Percentiles rank a stretch among this genome's conserved stretches.
Conservation (phyloP, 1,140 invertebrate species). For the Grapholita molesta region DNA sequence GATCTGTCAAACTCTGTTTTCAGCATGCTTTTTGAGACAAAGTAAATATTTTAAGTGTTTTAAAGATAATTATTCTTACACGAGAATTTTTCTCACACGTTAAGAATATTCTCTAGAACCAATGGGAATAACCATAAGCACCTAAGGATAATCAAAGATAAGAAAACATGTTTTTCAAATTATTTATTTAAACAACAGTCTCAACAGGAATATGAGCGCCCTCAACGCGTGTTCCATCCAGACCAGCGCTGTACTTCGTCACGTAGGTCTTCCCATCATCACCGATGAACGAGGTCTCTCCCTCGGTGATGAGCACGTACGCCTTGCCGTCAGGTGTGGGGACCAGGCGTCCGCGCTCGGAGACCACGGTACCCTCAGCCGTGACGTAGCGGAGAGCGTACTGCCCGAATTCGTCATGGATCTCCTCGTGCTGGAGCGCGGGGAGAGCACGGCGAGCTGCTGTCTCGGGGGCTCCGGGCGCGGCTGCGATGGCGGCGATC, state of each 20-base stretch:
- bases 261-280: constrained; percentile 33
- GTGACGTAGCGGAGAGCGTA: constrained; percentile 45
- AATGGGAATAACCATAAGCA: too few species aligned
- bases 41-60: too few species aligned
- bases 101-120: too few species aligned
- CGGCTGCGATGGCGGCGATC: constrained; percentile 7
- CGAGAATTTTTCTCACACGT: too few species aligned
- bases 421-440: constrained; percentile 17
- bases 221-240: constrained; percentile 35
- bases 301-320: constrained; percentile 38
- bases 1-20: too few species aligned
- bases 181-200: neutral
- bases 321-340: constrained; percentile 30
- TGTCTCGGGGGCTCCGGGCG: neutral
- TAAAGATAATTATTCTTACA: too few species aligned
- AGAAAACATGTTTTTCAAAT: neutral
- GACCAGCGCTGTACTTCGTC: constrained; percentile 43
- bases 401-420: constrained; percentile 22
- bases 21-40: too few species aligned
- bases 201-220: constrained; percentile 19
- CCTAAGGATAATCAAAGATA: too few species aligned
- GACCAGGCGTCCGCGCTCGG: constrained; percentile 37
- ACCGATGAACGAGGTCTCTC: constrained; percentile 34
- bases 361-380: constrained; percentile 37
- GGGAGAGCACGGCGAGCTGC: constrained; percentile 1